Base-by-base conservation (phyloP, 1,140 invertebrate species). In the Penaeus vannamei region DNA sequence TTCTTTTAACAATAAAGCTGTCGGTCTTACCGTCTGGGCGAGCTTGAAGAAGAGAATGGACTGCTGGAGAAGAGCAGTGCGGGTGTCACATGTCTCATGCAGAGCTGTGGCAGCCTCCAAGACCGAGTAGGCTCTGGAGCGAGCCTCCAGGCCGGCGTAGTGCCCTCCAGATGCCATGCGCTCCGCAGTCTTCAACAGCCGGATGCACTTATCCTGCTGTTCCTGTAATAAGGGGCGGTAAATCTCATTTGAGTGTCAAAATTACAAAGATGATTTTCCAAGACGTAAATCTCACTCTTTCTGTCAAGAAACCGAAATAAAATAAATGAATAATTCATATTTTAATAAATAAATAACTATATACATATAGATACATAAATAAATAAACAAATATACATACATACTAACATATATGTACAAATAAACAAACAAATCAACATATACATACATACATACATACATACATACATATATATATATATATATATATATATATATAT, bases 151-250 rank as follows among this genome's bases (percentile, higher is more conserved):
- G 3, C 95, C 95, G 26, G 95, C 95, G 92, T 95, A 95, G 91
- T 95, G 95, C 26, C 95, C 95, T 0, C 95, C 94, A 53, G 94
- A 94, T 36, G 95, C 94, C 32, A 97, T 94, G 92, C 96, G 95
- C 92, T 97, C 96, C 23, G 96, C 97, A 46, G 95, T 96, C 92
- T 96, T 95, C 3, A 97, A 95, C 91, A 97, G 95, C 92, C 95
- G 96, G 42, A 97, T 93, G 8, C 96, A 95, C 91, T 94, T 94
- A 91, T 97, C 96, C 93, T 97, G 96, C 61, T 97, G 94, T 62
- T 96, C 94, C 94, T 96, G 91, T 42, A n/a, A 59, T 32, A 19
- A 29, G 26, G 20, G 7, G 19, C 3, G 36, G 23, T 46, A n/a
- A 53, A 32, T 2, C 14, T 32, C 22, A 82, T n/a, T 82, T 23